Conservation (phyloP, 2,797 vertebrate genomes). For the Acanthurus leucopareius region DNA sequence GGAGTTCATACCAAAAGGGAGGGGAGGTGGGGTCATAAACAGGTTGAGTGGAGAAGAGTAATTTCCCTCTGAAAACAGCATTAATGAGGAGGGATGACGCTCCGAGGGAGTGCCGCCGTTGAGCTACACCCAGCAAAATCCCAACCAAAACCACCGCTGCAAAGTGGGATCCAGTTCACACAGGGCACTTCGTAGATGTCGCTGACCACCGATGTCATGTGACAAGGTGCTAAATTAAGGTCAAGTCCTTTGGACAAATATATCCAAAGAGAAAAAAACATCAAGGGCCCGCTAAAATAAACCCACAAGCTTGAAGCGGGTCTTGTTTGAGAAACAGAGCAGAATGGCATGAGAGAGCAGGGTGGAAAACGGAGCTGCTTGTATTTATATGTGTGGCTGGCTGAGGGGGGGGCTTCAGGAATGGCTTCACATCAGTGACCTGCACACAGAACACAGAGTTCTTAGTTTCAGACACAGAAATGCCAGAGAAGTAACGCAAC, state of each 20-base stretch:
- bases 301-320: conserved; percentile 67
- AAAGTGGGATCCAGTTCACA: conserved; percentile 28
- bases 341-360: conserved; percentile 62
- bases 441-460: conserved; percentile 75
- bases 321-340: conserved; percentile 72
- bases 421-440: conserved; percentile 63
- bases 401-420: conserved; percentile 52
- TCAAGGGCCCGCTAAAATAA: conserved; percentile 78
- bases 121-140: conserved; percentile 48
- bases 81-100: conserved; percentile 51
- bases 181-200: conserved; percentile 51
- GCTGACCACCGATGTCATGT: conserved; percentile 58
- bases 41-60: conserved; percentile 58
- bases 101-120: conserved; percentile 1
- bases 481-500: conserved; percentile 66
- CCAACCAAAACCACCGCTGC: conserved; percentile 41
- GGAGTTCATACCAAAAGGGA: conserved; percentile 32
- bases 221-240: conserved; percentile 78
- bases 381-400: conserved; percentile 72
- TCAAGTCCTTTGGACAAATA: conserved; percentile 79
- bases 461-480: conserved; percentile 76
- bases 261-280: conserved; percentile 70
- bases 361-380: conserved; percentile 76
- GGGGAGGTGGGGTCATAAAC: conserved; percentile 39
- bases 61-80: conserved; percentile 79